Conservation (phyloP, 2,888 invertebrate genomes). For the Drosophila phalerata region DNA sequence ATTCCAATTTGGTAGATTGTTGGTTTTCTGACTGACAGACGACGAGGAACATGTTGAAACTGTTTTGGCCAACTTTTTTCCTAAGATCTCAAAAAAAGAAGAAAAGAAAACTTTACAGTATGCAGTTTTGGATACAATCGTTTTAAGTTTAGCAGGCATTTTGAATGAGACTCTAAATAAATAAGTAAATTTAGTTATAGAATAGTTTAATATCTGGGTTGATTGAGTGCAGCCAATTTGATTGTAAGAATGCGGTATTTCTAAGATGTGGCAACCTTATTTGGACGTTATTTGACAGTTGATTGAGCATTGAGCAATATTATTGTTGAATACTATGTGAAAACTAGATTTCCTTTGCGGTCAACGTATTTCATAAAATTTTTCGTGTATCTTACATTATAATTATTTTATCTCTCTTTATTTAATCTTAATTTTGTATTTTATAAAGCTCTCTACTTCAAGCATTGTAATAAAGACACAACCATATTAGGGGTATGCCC, state of each 20-base stretch:
- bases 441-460: background rate
- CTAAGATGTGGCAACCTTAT: background rate
- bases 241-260: background rate
- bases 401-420: background rate
- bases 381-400: background rate
- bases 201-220: background rate
- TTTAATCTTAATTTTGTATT: background rate
- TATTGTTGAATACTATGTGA: background rate
- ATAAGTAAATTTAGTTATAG: background rate
- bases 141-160: slow-evolving; percentile 23
- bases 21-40: slow-evolving; percentile 36
- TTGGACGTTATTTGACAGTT: background rate
- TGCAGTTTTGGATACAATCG: slow-evolving; percentile 20
- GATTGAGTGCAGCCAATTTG: background rate
- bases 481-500: slow-evolving; percentile 10
- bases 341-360: background rate
- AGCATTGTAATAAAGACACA: background rate
- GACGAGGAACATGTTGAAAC: slow-evolving; percentile 14
- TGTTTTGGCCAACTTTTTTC: slow-evolving; percentile 37
- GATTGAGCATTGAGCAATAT: background rate
- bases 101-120: slow-evolving; percentile 9
- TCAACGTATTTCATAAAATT: background rate
- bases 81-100: background rate
- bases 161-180: slow-evolving; percentile 1
- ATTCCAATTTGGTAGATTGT: slow-evolving; percentile 47